These are phyloP conservation scores for Matsumyia berberina DNA, from an alignment of 2,888 invertebrate species.

Conservation along the genomic window DNA sequence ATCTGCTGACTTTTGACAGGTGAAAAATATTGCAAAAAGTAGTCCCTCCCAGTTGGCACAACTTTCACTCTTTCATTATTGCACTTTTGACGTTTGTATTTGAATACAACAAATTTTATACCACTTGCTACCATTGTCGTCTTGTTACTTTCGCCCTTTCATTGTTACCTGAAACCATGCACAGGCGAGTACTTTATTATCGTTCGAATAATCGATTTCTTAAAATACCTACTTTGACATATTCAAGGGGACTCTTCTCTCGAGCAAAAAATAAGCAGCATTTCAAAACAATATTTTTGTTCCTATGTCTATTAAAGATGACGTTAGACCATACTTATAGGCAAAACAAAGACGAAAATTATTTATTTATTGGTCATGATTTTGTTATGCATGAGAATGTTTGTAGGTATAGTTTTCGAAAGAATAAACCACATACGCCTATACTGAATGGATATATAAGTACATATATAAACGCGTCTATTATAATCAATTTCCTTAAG, in stretches of 20 bases:
- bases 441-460: not conserved
- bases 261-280: not conserved
- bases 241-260: not conserved
- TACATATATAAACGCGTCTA: not conserved
- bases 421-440: not conserved
- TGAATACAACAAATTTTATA: no score
- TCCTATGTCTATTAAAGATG: not conserved
- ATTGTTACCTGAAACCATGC: not conserved
- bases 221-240: not conserved
- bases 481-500: conserved; percentile 10
- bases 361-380: no score
- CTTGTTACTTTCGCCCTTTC: not conserved
- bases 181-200: not conserved
- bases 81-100: not conserved
- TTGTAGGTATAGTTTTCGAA: no score
- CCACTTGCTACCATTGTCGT: no score
- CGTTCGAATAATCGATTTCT: not conserved
- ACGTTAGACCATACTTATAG: not conserved
- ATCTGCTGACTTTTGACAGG: not conserved
- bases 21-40: not conserved
- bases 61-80: conserved; percentile 1
- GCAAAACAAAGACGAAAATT: no score
- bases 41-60: not conserved
- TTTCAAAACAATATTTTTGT: not conserved
- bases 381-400: no score